A percentile compares a stretch with the other conserved stretches of the same genome.
Evolutionary conservation across 2,888 invertebrate genomes (phyloP).

Genomic region (Drymonia ruficornis): DNA sequence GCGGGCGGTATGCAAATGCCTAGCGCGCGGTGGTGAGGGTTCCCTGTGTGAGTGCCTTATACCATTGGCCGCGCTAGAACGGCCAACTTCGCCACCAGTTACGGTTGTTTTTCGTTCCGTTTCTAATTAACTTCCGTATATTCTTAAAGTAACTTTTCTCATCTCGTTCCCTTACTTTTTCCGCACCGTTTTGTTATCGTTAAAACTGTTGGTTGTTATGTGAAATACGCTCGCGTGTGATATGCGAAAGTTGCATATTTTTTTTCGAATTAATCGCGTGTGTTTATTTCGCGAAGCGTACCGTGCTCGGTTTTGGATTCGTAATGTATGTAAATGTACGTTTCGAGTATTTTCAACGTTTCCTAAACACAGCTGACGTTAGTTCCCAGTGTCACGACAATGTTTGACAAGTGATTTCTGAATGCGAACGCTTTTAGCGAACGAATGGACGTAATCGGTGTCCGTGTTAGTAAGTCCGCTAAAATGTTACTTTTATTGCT

Average conservation of each 20-base stretch:
- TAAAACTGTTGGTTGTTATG: conserved; percentile 67
- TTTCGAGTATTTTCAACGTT: conserved; percentile 56
- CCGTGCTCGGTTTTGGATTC: conserved; percentile 55
- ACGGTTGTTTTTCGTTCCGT: conserved; percentile 85
- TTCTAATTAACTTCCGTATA: conserved; percentile 85
- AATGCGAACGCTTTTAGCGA: conserved; percentile 57
- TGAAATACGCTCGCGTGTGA: conserved; percentile 75
- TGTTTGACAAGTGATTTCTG: conserved; percentile 70
- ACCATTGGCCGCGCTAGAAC: conserved; percentile 84
- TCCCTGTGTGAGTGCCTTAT: conserved; percentile 78
- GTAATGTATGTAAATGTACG: conserved; percentile 64
- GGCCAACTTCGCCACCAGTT: conserved; percentile 85
- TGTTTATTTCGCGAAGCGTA: conserved; percentile 63
- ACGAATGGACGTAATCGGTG: conserved; percentile 57
- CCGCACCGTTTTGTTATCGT: conserved; percentile 56
- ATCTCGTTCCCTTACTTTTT: conserved; percentile 74
- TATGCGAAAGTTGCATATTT: conserved; percentile 66
- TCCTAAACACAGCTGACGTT: conserved; percentile 54
- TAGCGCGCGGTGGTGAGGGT: conserved; percentile 72
- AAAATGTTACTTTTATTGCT: conserved; percentile 82
- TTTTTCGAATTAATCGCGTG: conserved; percentile 55
- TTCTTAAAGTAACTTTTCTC: conserved; percentile 84
- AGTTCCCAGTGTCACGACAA: conserved; percentile 70
- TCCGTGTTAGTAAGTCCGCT: conserved; percentile 66
- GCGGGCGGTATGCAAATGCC: conserved; percentile 86